phyloP scores from a whole-genome alignment of 2,797 vertebrate species.

The Tokudaia muenninki region DNA sequence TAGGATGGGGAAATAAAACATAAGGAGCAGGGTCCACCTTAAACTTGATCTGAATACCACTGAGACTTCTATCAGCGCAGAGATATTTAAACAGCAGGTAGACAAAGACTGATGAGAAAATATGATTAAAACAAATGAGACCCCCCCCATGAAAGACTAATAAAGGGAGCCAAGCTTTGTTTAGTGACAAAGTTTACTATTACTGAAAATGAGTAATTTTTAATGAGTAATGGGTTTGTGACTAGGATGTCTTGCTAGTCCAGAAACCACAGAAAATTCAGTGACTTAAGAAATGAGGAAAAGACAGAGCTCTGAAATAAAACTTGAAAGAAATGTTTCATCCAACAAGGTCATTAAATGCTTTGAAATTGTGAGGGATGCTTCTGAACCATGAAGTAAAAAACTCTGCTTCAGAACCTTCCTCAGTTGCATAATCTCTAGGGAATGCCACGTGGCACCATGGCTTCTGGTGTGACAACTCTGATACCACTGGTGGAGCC shows the following conservation, averaged over 20 bases:
- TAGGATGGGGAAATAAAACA: neutral
- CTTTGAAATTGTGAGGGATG: neutral
- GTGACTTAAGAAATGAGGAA: neutral
- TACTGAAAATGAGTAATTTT: slow-evolving; percentile 46
- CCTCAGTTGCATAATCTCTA: neutral
- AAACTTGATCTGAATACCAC: slow-evolving; percentile 37
- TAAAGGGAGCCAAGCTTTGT: neutral
- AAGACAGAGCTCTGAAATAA: neutral
- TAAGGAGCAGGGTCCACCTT: neutral
- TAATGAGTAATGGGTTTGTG: neutral
- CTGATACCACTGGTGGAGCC: no score
- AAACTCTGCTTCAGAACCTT: neutral
- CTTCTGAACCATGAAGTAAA: neutral
- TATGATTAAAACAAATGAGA: neutral
- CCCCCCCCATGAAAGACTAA: neutral
- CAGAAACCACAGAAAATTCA: neutral
- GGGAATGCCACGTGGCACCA: neutral
- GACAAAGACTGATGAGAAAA: neutral
- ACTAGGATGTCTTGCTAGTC: neutral
- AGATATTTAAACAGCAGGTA: slow-evolving; percentile 15
- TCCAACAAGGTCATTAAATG: slow-evolving; percentile 20
- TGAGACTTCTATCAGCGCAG: neutral
- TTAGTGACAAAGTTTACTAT: neutral
- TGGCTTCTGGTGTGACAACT: accelerated
- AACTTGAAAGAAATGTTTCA: slow-evolving; percentile 1